Evolutionary conservation across 2,797 vertebrate genomes (phyloP).

Genomic region (Rhinatrema bivittatum): DNA sequence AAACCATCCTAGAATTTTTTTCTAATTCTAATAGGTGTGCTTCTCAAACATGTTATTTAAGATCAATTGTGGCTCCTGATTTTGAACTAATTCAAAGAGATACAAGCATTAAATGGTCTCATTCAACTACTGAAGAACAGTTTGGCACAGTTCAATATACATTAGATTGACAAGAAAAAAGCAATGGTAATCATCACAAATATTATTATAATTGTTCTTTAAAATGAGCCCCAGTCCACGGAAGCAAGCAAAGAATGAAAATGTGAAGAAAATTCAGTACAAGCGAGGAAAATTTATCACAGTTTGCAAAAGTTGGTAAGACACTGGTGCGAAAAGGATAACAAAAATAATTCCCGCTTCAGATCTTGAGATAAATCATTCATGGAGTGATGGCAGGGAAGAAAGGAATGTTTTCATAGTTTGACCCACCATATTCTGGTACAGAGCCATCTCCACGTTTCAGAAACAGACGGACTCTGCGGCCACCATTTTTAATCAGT

Average conservation of each 20-base stretch:
- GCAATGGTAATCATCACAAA: constrained; percentile 57
- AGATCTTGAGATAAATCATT: constrained; percentile 69
- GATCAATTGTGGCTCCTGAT: constrained; percentile 31
- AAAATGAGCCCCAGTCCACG: constrained; percentile 71
- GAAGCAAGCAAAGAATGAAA: constrained; percentile 80
- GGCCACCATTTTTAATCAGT: constrained; percentile 96
- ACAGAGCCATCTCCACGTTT: constrained; percentile 96
- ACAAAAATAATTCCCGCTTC: constrained; percentile 70
- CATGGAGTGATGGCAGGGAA: constrained; percentile 97
- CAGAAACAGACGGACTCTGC: constrained; percentile 88
- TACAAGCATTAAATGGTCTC: too few species aligned
- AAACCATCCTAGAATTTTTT: too few species aligned
- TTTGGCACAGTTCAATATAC: constrained; percentile 72
- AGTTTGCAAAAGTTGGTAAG: constrained; percentile 73
- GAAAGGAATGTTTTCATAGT: constrained; percentile 98
- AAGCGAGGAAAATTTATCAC: constrained; percentile 67
- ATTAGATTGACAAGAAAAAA: constrained; percentile 60
- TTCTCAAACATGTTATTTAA: too few species aligned
- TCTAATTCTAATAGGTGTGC: too few species aligned
- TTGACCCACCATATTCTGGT: constrained; percentile 99
- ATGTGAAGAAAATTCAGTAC: constrained; percentile 67
- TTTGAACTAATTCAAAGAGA: constrained; percentile 37
- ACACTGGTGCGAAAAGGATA: constrained; percentile 68
- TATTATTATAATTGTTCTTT: constrained; percentile 59
- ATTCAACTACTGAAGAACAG: too few species aligned